These are phyloP conservation scores for Orchesella flavescens DNA, from an alignment of 2,888 invertebrate species.

Conservation along the genomic window DNA sequence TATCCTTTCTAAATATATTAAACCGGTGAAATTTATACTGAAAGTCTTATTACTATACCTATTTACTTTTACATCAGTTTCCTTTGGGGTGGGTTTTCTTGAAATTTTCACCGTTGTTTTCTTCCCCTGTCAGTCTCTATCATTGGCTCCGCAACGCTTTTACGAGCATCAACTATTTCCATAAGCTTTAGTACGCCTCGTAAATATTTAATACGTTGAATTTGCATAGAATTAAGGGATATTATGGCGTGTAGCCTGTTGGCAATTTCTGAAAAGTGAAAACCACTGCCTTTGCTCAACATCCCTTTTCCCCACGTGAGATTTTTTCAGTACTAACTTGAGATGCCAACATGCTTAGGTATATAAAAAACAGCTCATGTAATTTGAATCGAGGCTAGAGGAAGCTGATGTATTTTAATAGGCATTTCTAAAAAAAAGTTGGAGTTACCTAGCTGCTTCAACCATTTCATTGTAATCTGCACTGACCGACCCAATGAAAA, in stretches of 20 bases:
- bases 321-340: no score
- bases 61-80: not conserved
- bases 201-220: conserved; percentile 4
- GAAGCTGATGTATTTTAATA: no score
- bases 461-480: no score
- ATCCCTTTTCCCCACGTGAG: not conserved
- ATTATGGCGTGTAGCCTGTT: not conserved
- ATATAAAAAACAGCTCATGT: not conserved
- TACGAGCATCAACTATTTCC: not conserved
- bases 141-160: not conserved
- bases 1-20: not conserved
- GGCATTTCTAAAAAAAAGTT: no score
- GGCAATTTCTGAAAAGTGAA: not conserved
- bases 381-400: no score
- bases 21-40: not conserved
- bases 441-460: no score
- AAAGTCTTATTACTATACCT: not conserved
- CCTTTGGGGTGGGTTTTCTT: not conserved
- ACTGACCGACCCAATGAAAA: no score
- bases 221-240: conserved; percentile 14
- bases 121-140: no score
- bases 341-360: no score
- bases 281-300: not conserved
- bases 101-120: not conserved
- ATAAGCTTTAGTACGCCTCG: not conserved